phyloP scores from a whole-genome alignment of 2,113 vertebrate genomes.

The Manacus vitellinus region DNA sequence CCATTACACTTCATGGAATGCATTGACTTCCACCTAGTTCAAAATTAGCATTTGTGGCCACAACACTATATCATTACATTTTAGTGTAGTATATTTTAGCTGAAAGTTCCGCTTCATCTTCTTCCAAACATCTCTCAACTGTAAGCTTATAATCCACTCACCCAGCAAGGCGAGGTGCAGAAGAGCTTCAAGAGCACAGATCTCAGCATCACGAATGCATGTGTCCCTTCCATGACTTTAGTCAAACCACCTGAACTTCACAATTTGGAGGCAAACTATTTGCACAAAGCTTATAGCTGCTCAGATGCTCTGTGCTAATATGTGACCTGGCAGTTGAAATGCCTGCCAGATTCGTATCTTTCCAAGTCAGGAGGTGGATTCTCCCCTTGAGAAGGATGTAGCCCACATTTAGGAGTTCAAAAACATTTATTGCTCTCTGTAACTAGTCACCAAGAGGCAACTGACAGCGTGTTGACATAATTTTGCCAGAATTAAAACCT shows the following conservation, averaged over 20 bases:
- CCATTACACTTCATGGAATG: background rate
- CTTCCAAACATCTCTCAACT: background rate
- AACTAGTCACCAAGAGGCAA: conserved; percentile 70
- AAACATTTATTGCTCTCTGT: conserved; percentile 62
- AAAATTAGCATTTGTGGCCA: background rate
- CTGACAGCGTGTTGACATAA: conserved; percentile 69
- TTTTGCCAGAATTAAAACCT: conserved; percentile 72
- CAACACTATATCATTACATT: background rate
- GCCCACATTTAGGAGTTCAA: conserved; percentile 33
- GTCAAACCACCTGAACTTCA: background rate
- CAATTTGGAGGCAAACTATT: background rate
- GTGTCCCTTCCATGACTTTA: background rate
- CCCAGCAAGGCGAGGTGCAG: rapidly evolving
- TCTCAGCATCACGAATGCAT: background rate
- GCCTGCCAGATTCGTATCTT: background rate
- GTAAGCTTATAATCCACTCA: background rate
- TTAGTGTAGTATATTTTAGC: background rate
- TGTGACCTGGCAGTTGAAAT: background rate
- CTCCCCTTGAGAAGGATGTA: conserved; percentile 25
- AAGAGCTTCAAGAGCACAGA: background rate
- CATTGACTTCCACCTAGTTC: background rate
- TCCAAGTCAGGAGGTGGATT: conserved; percentile 1
- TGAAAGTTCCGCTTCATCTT: background rate
- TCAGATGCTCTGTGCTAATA: background rate
- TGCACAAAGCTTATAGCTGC: background rate